Evolutionary conservation across 2,113 vertebrate species (phyloP), one percentile per base, ranked within the genome.

Genomic region (Periophthalmus modestus): DNA sequence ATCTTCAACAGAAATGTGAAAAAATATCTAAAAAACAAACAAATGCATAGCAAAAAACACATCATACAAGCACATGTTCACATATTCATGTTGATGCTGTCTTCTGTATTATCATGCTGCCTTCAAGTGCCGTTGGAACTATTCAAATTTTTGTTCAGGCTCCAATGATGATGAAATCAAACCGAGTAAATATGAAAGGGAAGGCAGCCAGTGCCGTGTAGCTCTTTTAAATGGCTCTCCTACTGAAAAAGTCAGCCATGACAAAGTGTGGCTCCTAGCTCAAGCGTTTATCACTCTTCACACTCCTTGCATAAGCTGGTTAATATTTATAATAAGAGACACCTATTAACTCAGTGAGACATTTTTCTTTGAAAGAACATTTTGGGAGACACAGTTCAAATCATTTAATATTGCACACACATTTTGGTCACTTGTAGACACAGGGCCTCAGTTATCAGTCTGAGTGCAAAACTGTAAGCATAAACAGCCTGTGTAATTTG

Each of bases 41-140:
- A 10, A 9, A 43, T 43, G 11, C 11, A 43, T 10, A 43, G 39
- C 10, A 43, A 43, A 43, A 43, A 11, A 39, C 0, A 9, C 36
- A 39, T 7, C 4, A 9, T 10, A 43, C 39, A 43, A 43, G 52
- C 52, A 55, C 52, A 55, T 55, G 48, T 52, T 82, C 55, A 77
- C 57, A 10, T 68, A 61, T 54, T 66, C 68, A 55, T 66, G 69
- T 57, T 68, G 14, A 70, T 50, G 63, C 39, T 61, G n/a, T n/a
- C n/a, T n/a, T n/a, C n/a, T n/a, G 54, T 21, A 71, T 63, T 68
- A 71, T 59, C 59, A n/a, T 71, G 48, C 43, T 66, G 72, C 58
- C 79, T 86, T 79, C 36, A 82, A 78, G 66, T 76, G 68, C 36
- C 10, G 62, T 61, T 72, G 66, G 28, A 75, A 72, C 61, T 43